Percentiles rank a stretch among this genome's conserved stretches.
These are phyloP conservation scores for Mus pahari DNA, from an alignment of 2,113 vertebrate species.

Conservation along the genomic window DNA sequence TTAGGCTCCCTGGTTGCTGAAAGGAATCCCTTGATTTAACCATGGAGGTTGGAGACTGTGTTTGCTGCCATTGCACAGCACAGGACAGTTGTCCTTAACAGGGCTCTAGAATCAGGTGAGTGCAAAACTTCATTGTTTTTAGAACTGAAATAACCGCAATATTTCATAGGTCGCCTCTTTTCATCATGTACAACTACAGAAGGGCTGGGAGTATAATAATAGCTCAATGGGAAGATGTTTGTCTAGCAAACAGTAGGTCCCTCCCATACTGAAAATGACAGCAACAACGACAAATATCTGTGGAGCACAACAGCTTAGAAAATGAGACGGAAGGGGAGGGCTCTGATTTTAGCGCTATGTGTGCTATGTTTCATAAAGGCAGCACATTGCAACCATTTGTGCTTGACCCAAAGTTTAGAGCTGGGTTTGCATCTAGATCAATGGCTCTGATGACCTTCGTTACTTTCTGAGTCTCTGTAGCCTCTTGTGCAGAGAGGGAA, in stretches of 20 bases:
- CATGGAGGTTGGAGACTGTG: background rate
- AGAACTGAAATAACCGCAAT: background rate
- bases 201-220: background rate
- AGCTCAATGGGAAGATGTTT: background rate
- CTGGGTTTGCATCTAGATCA: constrained; percentile 10
- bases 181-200: background rate
- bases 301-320: background rate
- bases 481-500: background rate
- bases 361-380: background rate
- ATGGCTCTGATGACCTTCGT: background rate
- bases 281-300: background rate
- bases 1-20: background rate
- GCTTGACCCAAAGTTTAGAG: background rate
- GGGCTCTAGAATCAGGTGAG: background rate
- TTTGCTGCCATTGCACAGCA: background rate
- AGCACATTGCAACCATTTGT: background rate
- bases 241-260: background rate
- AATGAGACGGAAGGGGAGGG: background rate
- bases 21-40: background rate
- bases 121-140: constrained; percentile 31
- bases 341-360: background rate
- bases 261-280: no score
- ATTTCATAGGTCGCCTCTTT: background rate
- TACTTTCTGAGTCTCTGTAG: background rate
- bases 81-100: background rate